phyloP scores from a whole-genome alignment of 1,140 invertebrate genomes.

The Tetragnatha versicolor region DNA sequence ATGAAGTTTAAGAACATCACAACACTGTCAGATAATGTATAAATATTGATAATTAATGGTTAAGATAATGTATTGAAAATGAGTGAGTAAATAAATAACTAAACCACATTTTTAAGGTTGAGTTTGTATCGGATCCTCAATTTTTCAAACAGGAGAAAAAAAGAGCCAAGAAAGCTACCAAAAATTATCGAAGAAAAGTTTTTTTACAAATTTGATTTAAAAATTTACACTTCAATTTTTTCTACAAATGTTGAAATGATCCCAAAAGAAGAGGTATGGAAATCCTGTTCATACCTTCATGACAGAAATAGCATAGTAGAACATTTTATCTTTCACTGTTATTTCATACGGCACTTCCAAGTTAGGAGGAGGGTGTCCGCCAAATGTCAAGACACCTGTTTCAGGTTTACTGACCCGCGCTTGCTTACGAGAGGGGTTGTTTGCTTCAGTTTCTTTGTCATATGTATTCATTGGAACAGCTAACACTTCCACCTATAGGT shows the following conservation, averaged over 20 bases:
- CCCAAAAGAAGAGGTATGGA: slow-evolving; percentile 63
- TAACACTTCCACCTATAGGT: slow-evolving; percentile 74
- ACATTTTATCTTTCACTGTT: slow-evolving; percentile 88
- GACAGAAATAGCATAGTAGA: slow-evolving; percentile 91
- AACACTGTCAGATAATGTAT: no score
- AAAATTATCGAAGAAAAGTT: no score
- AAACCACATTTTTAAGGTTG: no score
- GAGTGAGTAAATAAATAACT: no score
- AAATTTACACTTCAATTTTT: neutral
- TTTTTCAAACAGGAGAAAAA: no score
- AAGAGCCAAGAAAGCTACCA: no score
- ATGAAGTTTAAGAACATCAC: no score
- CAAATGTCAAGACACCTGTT: slow-evolving; percentile 71
- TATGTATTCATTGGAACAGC: slow-evolving; percentile 72
- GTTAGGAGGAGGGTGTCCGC: slow-evolving; percentile 73
- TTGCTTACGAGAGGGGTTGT: slow-evolving; percentile 64
- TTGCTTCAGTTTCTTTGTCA: slow-evolving; percentile 65
- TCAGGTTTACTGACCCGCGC: slow-evolving; percentile 71
- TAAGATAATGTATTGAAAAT: no score
- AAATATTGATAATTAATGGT: no score
- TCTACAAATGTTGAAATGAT: slow-evolving; percentile 89
- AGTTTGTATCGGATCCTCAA: no score
- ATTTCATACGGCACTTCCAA: slow-evolving; percentile 85
- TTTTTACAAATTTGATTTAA: slow-evolving; percentile 22
- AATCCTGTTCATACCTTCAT: no score